Evolutionary conservation across 2,113 vertebrate species (phyloP).

Genomic region (Odontesthes bonariensis): DNA sequence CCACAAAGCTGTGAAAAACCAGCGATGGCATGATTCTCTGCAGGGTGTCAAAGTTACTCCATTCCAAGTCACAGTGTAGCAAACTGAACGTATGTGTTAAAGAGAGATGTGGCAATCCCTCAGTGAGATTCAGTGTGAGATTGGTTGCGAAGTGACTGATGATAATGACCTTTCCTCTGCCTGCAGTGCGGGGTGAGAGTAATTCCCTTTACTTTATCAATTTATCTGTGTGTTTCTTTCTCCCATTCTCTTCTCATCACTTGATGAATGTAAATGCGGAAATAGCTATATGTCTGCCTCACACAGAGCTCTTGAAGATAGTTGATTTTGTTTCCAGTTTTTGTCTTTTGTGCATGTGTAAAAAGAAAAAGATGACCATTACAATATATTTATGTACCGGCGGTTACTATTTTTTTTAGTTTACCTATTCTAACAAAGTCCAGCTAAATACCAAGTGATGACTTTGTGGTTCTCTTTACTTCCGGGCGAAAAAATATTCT

Average conservation of each 20-base stretch:
- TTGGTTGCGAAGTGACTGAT: conserved; percentile 71
- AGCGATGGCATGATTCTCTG: background rate
- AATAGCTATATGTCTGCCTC: conserved; percentile 18
- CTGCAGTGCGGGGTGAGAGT: conserved; percentile 62
- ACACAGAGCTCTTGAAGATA: conserved; percentile 12
- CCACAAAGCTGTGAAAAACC: background rate
- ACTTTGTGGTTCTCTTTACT: background rate
- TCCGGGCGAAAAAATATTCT: background rate
- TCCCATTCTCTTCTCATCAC: conserved; percentile 42
- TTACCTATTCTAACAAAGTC: background rate
- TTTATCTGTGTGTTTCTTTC: conserved; percentile 71
- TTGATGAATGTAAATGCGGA: conserved; percentile 70
- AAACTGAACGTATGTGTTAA: conserved; percentile 36
- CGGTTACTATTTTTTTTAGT: background rate
- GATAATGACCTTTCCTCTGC: conserved; percentile 74
- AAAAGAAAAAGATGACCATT: conserved; percentile 1
- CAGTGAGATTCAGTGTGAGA: conserved; percentile 60
- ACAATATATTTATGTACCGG: background rate
- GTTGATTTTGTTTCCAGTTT: conserved; percentile 33
- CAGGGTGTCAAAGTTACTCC: conserved; percentile 20
- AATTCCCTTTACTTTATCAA: conserved; percentile 73
- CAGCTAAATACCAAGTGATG: background rate
- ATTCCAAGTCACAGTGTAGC: conserved; percentile 12
- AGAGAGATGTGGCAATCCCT: conserved; percentile 59
- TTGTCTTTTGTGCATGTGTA: background rate